These are phyloP conservation scores for Zosterops borbonicus DNA, from an alignment of 2,113 vertebrate genomes.

Conservation along the genomic window DNA sequence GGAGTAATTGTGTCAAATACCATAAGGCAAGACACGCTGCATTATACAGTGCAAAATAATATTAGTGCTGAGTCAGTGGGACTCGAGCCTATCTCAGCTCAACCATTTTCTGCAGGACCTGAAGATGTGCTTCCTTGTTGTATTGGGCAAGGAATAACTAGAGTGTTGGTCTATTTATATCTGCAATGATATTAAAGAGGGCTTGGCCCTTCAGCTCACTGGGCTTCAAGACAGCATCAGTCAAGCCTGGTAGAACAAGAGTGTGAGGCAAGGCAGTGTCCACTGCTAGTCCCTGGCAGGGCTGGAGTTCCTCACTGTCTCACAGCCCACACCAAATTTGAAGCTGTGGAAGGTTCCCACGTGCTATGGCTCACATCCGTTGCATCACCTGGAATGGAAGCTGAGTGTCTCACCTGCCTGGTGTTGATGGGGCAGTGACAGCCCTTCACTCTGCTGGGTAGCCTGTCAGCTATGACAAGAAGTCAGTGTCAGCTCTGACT, in stretches of 20 bases:
- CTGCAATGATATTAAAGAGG: neutral
- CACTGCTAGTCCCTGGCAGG: neutral
- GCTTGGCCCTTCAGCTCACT: neutral
- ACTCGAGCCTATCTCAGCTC: neutral
- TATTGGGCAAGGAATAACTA: neutral
- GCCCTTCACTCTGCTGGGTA: neutral
- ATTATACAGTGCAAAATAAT: neutral
- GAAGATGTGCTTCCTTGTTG: neutral
- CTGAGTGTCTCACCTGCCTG: neutral
- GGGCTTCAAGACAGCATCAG: neutral
- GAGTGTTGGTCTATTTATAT: neutral
- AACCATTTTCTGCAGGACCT: neutral
- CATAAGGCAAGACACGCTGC: neutral
- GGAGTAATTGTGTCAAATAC: neutral
- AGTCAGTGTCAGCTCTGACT: constrained; percentile 9
- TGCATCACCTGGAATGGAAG: neutral
- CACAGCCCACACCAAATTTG: neutral
- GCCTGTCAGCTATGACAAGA: neutral
- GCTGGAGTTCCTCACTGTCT: neutral
- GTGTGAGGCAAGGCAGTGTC: neutral
- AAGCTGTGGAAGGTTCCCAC: neutral
- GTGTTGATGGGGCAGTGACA: neutral
- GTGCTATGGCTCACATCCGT: neutral
- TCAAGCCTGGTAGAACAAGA: neutral
- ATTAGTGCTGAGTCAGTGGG: neutral